Evolutionary conservation across 2,113 vertebrate species (phyloP).

Genomic region (Myotis brandtii): DNA sequence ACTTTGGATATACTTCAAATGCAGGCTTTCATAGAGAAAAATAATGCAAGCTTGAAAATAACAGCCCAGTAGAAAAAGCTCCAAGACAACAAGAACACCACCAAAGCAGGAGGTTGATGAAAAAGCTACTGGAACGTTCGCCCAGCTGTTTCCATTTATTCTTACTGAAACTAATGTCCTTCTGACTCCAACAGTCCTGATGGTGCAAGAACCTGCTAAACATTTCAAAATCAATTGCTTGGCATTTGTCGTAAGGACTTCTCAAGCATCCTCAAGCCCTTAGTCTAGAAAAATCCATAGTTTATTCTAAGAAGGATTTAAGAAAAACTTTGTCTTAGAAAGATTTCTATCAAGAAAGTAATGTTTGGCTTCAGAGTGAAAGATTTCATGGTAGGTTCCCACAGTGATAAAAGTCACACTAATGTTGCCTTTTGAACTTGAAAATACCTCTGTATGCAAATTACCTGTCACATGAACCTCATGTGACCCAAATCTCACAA

Average conservation of each 20-base stretch:
- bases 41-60: neutral
- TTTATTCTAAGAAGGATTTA: conserved; percentile 8
- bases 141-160: neutral
- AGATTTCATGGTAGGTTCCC: neutral
- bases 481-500: neutral
- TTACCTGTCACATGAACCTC: neutral
- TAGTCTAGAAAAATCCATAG: neutral
- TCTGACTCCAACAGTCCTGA: neutral
- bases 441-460: neutral
- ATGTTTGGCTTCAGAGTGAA: conserved; percentile 40
- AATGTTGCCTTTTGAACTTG: neutral
- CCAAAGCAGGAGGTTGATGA: neutral
- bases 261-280: conserved; percentile 19
- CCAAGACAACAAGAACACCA: neutral
- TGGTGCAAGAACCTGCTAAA: neutral
- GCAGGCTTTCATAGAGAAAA: neutral
- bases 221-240: conserved; percentile 5
- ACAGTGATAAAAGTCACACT: conserved; percentile 7
- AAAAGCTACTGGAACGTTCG: neutral
- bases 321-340: conserved; percentile 41
- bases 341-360: conserved; percentile 26
- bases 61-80: neutral
- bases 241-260: neutral
- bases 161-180: neutral
- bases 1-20: neutral